Base-by-base conservation (phyloP, 2,888 invertebrate genomes). In the Neria commutata region DNA sequence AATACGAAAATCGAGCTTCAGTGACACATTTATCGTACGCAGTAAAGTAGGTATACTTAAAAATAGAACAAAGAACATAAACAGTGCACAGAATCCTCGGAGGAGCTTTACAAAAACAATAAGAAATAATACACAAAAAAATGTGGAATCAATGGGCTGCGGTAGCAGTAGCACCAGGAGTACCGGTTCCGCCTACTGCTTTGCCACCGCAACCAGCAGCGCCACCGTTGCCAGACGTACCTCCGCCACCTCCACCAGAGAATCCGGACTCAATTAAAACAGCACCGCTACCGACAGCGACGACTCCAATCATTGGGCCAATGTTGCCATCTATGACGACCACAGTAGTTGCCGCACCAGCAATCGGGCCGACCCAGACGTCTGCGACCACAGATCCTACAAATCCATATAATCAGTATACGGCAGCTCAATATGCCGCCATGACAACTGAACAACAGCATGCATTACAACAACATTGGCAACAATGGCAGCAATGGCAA, bases 401-500 rank as follows among this genome's bases (percentile, higher is more conserved):
- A 0, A 73, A 73, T 63, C 77, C 76, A 0, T 74, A 74, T 42
- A 68, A 74, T 0, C 77, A 76, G 16, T 78, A 79, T 52, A 76
- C 79, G 2, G 69, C 79, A 2, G 78, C 78, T 3, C 80, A 81
- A 37, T 81, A 75, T 54, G 79, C 80, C 8, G 78, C 78, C 0
- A 71, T 81, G 70, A 74, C 79, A 4, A 73, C 79, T 1, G 81
- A 81, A 29, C 81, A 81, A 54, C 81, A 81, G 61, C 80, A 70
- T 54, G 81, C 81, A 0, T 64, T 81, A 29, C 81, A 81, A 53
- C 81, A 81, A 56, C 80, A 81, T 63, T 81, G 81, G 80, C 80
- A 80, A 59, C 81, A 82, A 66, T 82, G 81, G 81, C 81, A 81
- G 62, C 81, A 82, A 66, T 82, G 81, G 81, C 81, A 81, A 61